Conservation (phyloP, 35 echinoderm and acorn worm genomes). For the Heliocidaris tuberculata region DNA sequence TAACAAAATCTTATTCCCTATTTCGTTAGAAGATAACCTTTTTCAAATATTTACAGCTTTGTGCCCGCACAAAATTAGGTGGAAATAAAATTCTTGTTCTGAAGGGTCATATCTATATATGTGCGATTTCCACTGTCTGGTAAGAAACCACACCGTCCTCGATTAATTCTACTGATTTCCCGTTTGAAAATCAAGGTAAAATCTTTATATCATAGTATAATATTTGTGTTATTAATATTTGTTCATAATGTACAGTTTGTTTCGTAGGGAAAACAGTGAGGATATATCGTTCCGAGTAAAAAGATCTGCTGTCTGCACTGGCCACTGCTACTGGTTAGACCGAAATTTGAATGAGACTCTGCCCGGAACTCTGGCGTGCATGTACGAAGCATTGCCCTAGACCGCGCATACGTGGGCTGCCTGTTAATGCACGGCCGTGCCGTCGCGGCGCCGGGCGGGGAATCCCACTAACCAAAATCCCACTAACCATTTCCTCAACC, state of each 20-base stretch:
- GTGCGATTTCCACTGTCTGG: not conserved
- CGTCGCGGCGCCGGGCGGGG: not conserved
- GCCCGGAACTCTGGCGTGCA: not conserved
- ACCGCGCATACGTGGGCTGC: too few species aligned
- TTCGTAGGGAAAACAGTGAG: not conserved
- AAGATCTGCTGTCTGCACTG: too few species aligned
- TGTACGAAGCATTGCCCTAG: too few species aligned
- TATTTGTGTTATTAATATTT: not conserved
- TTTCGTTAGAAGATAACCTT: too few species aligned
- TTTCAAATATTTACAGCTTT: too few species aligned
- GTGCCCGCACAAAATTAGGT: not conserved
- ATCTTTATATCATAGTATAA: not conserved
- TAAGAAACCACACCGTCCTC: not conserved
- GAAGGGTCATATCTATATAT: not conserved
- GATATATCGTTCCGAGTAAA: too few species aligned
- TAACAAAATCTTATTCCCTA: too few species aligned
- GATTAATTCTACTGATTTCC: not conserved
- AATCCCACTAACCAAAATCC: not conserved
- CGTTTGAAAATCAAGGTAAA: not conserved
- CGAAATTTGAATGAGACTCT: not conserved
- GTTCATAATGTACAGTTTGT: not conserved
- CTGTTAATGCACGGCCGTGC: not conserved
- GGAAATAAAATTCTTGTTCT: not conserved
- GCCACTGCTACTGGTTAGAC: not conserved
- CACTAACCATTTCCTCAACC: not conserved